Evolutionary conservation across 2,797 vertebrate genomes (phyloP).

Genomic region (Petrocephalus sullivani): DNA sequence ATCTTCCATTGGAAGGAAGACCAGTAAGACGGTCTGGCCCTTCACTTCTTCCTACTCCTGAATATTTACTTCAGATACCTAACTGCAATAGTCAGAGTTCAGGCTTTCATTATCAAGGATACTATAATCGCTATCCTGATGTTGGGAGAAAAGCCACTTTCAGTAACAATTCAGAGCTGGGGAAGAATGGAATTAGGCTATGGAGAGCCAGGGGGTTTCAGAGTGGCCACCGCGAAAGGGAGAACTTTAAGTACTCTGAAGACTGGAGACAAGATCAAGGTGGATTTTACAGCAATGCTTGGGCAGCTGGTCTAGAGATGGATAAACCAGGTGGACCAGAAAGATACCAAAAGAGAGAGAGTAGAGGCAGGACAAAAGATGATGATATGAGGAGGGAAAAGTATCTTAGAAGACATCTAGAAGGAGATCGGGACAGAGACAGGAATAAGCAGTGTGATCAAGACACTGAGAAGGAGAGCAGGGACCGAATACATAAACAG

Average conservation of each 20-base stretch:
- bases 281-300: slow-evolving; percentile 44
- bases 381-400: slow-evolving; percentile 39
- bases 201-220: slow-evolving; percentile 47
- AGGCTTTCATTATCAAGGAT: slow-evolving; percentile 51
- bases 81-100: slow-evolving; percentile 53
- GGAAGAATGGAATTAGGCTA: slow-evolving; percentile 51
- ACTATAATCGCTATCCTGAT: slow-evolving; percentile 50
- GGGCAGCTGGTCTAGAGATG: slow-evolving; percentile 50
- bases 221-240: slow-evolving; percentile 54
- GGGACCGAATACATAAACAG: background rate
- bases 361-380: slow-evolving; percentile 52
- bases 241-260: slow-evolving; percentile 54
- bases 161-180: slow-evolving; percentile 51
- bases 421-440: slow-evolving; percentile 61
- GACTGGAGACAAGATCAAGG: slow-evolving; percentile 61
- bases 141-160: slow-evolving; percentile 44
- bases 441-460: slow-evolving; percentile 46
- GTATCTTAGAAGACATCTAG: slow-evolving; percentile 39
- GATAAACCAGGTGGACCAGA: slow-evolving; percentile 37
- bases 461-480: slow-evolving; percentile 30
- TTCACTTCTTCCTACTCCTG: slow-evolving; percentile 79
- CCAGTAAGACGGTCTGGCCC: slow-evolving; percentile 66
- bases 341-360: slow-evolving; percentile 28
- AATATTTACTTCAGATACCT: slow-evolving; percentile 53
- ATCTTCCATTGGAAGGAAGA: slow-evolving; percentile 52